phyloP scores from a whole-genome alignment of 2,797 vertebrate species.

The Falco peregrinus region DNA sequence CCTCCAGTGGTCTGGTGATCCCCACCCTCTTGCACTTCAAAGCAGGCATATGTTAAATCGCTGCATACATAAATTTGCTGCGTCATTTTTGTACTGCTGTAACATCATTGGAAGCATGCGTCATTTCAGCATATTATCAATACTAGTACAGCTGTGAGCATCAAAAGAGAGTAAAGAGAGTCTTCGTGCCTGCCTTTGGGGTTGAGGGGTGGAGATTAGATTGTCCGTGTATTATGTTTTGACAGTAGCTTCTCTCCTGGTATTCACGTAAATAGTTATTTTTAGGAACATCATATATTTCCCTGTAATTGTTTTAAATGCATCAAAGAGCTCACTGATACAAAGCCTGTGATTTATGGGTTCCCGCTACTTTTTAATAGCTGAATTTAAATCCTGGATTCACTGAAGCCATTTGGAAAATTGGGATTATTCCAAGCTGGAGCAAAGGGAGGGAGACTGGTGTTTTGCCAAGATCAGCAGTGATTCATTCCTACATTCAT shows the following conservation, averaged over 20 bases:
- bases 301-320: conserved; percentile 65
- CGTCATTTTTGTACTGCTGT: conserved; percentile 12
- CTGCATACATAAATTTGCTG: conserved; percentile 15
- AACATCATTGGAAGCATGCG: neutral
- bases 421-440: conserved; percentile 69
- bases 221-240: conserved; percentile 2
- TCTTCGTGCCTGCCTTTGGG: neutral
- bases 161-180: neutral
- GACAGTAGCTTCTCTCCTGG: conserved; percentile 36
- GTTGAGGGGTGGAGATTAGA: neutral
- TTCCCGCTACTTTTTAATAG: conserved; percentile 65
- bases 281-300: conserved; percentile 62
- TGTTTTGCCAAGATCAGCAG: conserved; percentile 71
- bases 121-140: conserved; percentile 10
- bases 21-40: conserved; percentile 6
- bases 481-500: conserved; percentile 71
- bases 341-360: conserved; percentile 65
- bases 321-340: conserved; percentile 53
- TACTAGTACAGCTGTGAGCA: conserved; percentile 32
- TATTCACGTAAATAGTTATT: conserved; percentile 52
- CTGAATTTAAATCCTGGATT: conserved; percentile 67
- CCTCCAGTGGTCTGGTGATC: neutral
- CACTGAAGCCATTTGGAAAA: conserved; percentile 70
- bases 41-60: conserved; percentile 3
- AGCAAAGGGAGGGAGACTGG: conserved; percentile 67